Evolutionary conservation across 2,113 vertebrate species (phyloP).

Genomic region (Triplophysa dalaica): DNA sequence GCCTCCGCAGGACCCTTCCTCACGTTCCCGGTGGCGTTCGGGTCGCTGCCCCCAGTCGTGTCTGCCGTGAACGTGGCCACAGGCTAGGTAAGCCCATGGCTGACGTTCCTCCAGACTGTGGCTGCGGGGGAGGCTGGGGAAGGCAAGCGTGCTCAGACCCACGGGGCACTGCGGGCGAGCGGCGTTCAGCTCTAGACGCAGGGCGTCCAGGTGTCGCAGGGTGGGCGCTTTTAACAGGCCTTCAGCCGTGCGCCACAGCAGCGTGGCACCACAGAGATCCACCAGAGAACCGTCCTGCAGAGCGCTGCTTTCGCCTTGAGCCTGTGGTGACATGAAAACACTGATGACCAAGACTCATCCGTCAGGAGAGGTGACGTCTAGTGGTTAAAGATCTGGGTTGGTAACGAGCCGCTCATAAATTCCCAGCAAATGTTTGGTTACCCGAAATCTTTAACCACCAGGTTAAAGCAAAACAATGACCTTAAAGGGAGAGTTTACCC

Average conservation of each 20-base stretch:
- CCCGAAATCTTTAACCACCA: not conserved
- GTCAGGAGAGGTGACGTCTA: not conserved
- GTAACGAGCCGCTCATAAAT: too few relatives aligned
- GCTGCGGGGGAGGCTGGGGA: slow-evolving; percentile 92
- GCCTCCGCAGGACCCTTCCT: slow-evolving; percentile 59
- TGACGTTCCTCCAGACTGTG: slow-evolving; percentile 98
- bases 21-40: slow-evolving; percentile 55
- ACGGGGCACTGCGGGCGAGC: slow-evolving; percentile 94
- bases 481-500: too few relatives aligned
- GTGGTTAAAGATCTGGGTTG: not conserved
- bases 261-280: slow-evolving; percentile 94
- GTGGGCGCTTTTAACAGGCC: slow-evolving; percentile 89
- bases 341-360: too few relatives aligned
- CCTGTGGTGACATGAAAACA: slow-evolving; percentile 67
- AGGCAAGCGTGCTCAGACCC: slow-evolving; percentile 93
- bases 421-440: too few relatives aligned
- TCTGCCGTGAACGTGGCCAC: slow-evolving; percentile 94
- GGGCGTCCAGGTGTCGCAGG: slow-evolving; percentile 93
- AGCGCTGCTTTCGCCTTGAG: slow-evolving; percentile 91
- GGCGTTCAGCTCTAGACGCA: slow-evolving; percentile 95
- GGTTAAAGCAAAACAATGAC: too few relatives aligned
- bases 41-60: slow-evolving; percentile 89
- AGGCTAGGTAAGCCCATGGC: slow-evolving; percentile 96
- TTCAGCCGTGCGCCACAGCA: slow-evolving; percentile 93
- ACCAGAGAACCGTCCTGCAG: slow-evolving; percentile 95